Conservation (phyloP, 2,888 invertebrate species). For the Choristoneura rosaceana region DNA sequence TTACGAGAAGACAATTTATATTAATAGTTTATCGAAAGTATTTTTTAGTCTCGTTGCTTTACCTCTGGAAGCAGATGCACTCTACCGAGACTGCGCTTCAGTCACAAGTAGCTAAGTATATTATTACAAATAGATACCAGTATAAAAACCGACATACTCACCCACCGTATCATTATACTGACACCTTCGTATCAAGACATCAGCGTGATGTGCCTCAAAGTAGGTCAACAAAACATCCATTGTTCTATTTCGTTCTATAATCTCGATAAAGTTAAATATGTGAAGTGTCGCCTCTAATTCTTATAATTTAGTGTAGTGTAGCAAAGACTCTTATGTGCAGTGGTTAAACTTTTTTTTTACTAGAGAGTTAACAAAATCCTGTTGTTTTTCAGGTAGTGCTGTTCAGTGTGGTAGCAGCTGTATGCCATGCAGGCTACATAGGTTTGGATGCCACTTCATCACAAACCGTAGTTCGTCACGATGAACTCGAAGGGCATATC, state of each 20-base stretch:
- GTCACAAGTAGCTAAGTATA: conserved; percentile 42
- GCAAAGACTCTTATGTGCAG: background rate
- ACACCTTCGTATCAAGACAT: conserved; percentile 39
- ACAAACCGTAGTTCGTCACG: conserved; percentile 53
- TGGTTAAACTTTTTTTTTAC: background rate
- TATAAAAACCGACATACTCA: conserved; percentile 45
- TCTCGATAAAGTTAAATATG: background rate
- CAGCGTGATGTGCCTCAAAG: conserved; percentile 42
- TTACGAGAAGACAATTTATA: too few relatives aligned
- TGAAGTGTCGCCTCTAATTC: background rate
- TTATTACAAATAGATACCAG: conserved; percentile 43
- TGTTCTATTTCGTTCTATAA: background rate
- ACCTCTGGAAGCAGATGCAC: conserved; percentile 41
- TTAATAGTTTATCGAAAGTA: too few relatives aligned
- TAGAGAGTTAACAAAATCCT: conserved; percentile 8
- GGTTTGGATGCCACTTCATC: conserved; percentile 51
- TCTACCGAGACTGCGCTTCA: conserved; percentile 43
- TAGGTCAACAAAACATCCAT: conserved; percentile 31
- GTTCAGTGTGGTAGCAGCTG: conserved; percentile 35
- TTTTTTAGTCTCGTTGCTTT: background rate
- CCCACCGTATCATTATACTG: conserved; percentile 43
- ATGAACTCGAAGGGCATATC: conserved; percentile 34
- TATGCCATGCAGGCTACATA: conserved; percentile 42
- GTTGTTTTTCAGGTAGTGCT: conserved; percentile 42
- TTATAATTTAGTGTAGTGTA: background rate